phyloP scores from a whole-genome alignment of 2,797 vertebrate species.

The Neostethus bicornis region DNA sequence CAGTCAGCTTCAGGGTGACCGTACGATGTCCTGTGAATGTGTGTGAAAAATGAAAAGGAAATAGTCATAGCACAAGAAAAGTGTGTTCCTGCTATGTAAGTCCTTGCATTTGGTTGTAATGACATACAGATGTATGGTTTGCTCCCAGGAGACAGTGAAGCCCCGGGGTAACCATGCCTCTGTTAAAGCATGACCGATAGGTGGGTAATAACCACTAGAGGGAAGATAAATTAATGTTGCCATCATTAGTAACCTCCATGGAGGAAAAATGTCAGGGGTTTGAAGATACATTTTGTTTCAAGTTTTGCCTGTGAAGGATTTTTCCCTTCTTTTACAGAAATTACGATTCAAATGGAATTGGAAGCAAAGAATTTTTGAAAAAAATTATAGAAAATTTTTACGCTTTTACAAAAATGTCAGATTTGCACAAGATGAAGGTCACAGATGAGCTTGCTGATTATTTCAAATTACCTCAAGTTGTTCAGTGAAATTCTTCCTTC shows the following conservation, averaged over 20 bases:
- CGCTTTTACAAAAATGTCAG: too few species aligned
- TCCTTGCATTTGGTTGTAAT: background rate
- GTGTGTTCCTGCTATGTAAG: background rate
- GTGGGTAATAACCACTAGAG: background rate
- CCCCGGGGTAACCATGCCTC: background rate
- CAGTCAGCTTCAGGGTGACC: conserved; percentile 36
- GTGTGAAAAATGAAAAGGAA: conserved; percentile 23
- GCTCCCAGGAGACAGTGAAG: background rate
- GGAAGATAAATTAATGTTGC: background rate
- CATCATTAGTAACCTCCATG: conserved; percentile 6
- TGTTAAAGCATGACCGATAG: conserved; percentile 3
- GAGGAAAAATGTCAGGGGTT: background rate
- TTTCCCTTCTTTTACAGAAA: conserved; percentile 16
- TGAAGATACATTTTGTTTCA: conserved; percentile 17
- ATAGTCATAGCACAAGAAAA: background rate
- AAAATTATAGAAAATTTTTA: too few species aligned
- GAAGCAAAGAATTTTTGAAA: too few species aligned
- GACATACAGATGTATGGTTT: background rate
- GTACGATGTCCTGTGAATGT: background rate
- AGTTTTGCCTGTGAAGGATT: background rate
- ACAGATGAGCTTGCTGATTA: too few species aligned
- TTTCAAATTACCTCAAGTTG: too few species aligned
- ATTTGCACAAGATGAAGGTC: too few species aligned
- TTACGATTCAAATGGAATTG: too few species aligned
- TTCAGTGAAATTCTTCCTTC: too few species aligned